Percentiles rank a stretch among this genome's conserved stretches.
These are phyloP conservation scores for Hetaerina titia DNA, from an alignment of 2,888 invertebrate genomes.

Conservation along the genomic window DNA sequence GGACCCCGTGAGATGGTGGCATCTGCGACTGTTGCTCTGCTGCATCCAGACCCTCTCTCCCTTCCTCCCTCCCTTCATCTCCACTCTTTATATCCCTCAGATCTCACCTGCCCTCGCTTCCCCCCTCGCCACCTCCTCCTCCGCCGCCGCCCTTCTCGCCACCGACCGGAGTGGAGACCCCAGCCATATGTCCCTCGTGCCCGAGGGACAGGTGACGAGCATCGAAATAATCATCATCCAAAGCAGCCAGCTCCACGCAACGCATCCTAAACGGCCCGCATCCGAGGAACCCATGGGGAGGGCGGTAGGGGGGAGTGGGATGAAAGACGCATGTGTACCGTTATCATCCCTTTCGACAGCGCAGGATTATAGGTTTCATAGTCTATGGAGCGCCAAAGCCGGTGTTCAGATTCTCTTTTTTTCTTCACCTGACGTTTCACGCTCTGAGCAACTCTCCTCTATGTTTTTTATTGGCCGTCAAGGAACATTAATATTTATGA, in stretches of 20 bases:
- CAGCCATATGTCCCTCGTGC: constrained; percentile 30
- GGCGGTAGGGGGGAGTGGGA: background rate
- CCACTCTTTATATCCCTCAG: background rate
- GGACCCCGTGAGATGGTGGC: background rate
- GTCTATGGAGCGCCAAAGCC: background rate
- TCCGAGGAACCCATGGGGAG: background rate
- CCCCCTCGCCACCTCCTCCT: background rate
- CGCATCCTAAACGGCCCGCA: background rate
- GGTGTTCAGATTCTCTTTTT: background rate
- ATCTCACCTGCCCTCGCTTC: background rate
- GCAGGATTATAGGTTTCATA: background rate
- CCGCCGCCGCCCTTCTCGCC: background rate
- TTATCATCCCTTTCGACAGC: background rate
- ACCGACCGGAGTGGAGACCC: background rate
- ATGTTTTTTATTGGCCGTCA: too few relatives aligned
- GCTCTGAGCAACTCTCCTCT: background rate
- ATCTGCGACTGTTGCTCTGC: constrained; percentile 8
- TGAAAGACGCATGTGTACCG: background rate
- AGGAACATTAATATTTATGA: background rate
- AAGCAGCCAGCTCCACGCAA: constrained; percentile 13
- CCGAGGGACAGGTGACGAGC: constrained; percentile 6
- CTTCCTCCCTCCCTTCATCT: background rate
- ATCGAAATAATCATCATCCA: constrained; percentile 12
- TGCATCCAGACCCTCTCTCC: background rate
- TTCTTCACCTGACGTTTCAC: background rate